phyloP scores from a whole-genome alignment of 30 jellyfish, hydroid and myxozoan genomes.

The Turritopsis rubra region DNA sequence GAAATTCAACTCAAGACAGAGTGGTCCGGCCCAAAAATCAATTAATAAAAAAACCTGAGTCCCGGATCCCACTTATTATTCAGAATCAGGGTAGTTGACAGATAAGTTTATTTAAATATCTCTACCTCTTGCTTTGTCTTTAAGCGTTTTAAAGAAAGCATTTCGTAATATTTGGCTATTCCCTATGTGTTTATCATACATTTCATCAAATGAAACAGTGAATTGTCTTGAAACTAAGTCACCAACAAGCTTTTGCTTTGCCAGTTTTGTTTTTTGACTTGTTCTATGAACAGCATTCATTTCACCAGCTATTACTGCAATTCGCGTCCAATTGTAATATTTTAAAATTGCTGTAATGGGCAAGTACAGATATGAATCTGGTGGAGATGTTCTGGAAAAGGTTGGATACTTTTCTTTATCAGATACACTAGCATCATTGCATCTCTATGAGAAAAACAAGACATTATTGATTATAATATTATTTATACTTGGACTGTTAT shows the following conservation, averaged over 20 bases:
- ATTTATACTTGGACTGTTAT: too few species aligned
- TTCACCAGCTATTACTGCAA: conserved; percentile 12
- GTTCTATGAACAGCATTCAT: background rate
- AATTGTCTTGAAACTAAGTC: background rate
- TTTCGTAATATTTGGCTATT: background rate
- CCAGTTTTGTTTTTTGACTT: background rate
- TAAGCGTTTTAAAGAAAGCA: conserved; percentile 6
- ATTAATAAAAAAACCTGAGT: too few species aligned
- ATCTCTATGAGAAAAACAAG: background rate
- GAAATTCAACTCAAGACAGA: too few species aligned
- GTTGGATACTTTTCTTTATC: conserved; percentile 8
- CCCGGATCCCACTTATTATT: too few species aligned
- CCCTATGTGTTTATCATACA: background rate
- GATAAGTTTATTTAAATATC: background rate
- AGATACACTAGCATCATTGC: conserved; percentile 6
- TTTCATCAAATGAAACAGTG: conserved; percentile 12
- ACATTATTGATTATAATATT: background rate
- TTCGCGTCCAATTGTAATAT: conserved; percentile 9
- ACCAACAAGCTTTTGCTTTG: background rate
- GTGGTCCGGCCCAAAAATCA: too few species aligned
- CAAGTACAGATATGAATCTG: background rate
- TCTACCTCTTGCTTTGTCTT: conserved; percentile 10
- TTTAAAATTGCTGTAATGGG: conserved; percentile 1
- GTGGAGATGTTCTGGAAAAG: conserved; percentile 14
- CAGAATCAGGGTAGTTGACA: too few species aligned